Percentiles rank a stretch among this genome's conserved stretches.
Evolutionary conservation across 2,797 vertebrate species (phyloP).

Genomic region (Pempheris klunzingeri): DNA sequence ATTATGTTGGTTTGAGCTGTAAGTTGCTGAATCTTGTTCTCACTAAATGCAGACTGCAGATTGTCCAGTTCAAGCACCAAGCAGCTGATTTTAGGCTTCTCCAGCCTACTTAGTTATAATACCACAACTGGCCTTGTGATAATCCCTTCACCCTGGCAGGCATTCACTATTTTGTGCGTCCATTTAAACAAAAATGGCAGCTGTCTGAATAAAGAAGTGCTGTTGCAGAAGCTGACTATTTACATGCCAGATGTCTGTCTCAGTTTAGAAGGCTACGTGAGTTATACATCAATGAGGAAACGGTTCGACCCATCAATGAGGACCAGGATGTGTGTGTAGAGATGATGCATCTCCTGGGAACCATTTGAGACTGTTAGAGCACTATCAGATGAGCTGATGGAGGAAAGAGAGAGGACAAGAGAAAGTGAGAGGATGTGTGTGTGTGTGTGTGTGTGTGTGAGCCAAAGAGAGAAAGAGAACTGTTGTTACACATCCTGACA

Average conservation of each 20-base stretch:
- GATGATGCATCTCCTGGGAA: conserved; percentile 75
- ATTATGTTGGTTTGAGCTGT: neutral
- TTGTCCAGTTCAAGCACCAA: conserved; percentile 33
- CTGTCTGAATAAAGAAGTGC: conserved; percentile 38
- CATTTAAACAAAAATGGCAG: conserved; percentile 54
- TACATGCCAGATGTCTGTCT: conserved; percentile 58
- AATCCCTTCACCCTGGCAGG: conserved; percentile 56
- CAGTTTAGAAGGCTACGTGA: conserved; percentile 39
- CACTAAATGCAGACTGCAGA: conserved; percentile 47
- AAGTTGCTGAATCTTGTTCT: conserved; percentile 32
- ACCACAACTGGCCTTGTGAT: conserved; percentile 58
- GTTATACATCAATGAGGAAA: conserved; percentile 65
- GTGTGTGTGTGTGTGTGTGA: conserved; percentile 25
- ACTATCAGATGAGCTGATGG: conserved; percentile 75
- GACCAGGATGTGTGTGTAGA: conserved; percentile 45
- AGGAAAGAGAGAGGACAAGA: conserved; percentile 47
- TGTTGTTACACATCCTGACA: conserved; percentile 74
- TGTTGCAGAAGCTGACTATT: conserved; percentile 46
- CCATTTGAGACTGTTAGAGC: conserved; percentile 77
- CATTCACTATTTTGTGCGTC: conserved; percentile 48
- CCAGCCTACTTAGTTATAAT: conserved; percentile 52
- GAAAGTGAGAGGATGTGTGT: conserved; percentile 52
- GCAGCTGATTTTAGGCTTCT: conserved; percentile 55
- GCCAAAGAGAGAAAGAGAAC: conserved; percentile 54
- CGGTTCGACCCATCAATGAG: conserved; percentile 51